Evolutionary conservation across 2,888 invertebrate genomes (phyloP).

Genomic region (Serrognathus titanus): DNA sequence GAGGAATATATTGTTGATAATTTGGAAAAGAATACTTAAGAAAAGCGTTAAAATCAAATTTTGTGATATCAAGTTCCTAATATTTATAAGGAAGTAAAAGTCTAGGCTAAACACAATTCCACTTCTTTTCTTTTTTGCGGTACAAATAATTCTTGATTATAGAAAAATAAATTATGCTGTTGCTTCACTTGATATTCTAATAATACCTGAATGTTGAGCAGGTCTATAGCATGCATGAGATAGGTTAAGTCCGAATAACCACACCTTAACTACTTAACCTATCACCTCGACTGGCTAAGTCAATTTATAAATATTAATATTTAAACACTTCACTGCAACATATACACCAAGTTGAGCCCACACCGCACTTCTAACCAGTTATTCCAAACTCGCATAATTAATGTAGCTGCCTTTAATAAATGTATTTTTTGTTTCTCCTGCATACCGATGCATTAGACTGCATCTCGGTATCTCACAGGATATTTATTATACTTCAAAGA

Average conservation of each 20-base stretch:
- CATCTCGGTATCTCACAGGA: too few relatives aligned
- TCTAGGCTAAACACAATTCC: too few relatives aligned
- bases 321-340: slow-evolving; percentile 42
- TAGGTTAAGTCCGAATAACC: slow-evolving; percentile 36
- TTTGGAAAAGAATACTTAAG: too few relatives aligned
- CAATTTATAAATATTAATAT: slow-evolving; percentile 48
- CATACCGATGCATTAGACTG: slow-evolving; percentile 10
- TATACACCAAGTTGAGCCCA: slow-evolving; percentile 30
- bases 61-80: too few relatives aligned
- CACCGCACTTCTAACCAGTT: slow-evolving; percentile 28
- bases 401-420: slow-evolving; percentile 32
- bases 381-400: slow-evolving; percentile 31
- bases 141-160: too few relatives aligned
- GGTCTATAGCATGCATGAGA: slow-evolving; percentile 9
- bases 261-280: slow-evolving; percentile 47
- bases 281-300: slow-evolving; percentile 45
- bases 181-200: slow-evolving; percentile 28
- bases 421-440: slow-evolving; percentile 20
- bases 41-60: too few relatives aligned
- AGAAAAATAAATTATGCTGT: too few relatives aligned
- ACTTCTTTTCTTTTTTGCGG: too few relatives aligned
- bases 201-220: slow-evolving; percentile 14
- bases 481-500: too few relatives aligned
- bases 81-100: too few relatives aligned
- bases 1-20: too few relatives aligned